phyloP scores from a whole-genome alignment of 2,797 vertebrate genomes.

The Necrosyrtes monachus region DNA sequence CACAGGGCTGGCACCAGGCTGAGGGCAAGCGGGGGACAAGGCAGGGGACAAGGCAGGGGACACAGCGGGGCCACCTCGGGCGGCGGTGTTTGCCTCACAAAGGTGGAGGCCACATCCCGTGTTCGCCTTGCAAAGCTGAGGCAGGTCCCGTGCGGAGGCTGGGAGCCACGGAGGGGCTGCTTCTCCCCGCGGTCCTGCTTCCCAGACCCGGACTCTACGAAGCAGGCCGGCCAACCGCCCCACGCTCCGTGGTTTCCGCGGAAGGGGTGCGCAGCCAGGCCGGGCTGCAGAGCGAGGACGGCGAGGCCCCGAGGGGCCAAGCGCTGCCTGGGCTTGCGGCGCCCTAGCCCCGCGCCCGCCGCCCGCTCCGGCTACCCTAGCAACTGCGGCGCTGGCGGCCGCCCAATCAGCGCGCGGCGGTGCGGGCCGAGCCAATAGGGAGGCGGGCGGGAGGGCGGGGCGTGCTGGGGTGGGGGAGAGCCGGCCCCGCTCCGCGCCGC shows the following conservation, averaged over 20 bases:
- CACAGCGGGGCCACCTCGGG: neutral
- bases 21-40: too few relatives aligned
- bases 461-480: conserved; percentile 31
- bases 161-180: neutral
- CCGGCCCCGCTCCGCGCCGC: conserved; percentile 40
- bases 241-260: fast-evolving
- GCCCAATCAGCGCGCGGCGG: conserved; percentile 47
- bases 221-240: neutral
- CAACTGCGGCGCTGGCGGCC: too few relatives aligned
- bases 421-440: conserved; percentile 62
- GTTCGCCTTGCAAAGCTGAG: too few relatives aligned
- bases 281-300: fast-evolving
- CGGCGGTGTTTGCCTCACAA: fast-evolving
- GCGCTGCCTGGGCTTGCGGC: neutral
- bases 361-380: too few relatives aligned
- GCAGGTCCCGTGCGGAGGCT: fast-evolving
- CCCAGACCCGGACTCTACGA: too few relatives aligned
- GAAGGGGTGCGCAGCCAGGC: fast-evolving
- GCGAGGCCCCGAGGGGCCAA: fast-evolving
- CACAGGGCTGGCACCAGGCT: too few relatives aligned
- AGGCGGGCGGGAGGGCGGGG: neutral
- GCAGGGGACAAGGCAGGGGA: too few relatives aligned
- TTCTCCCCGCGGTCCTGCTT: too few relatives aligned
- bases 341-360: neutral
- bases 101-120: fast-evolving